Percentiles rank a stretch among this genome's conserved stretches.
Conservation (phyloP, 2,888 invertebrate genomes). For the Eudasyphora cyanicolor region DNA sequence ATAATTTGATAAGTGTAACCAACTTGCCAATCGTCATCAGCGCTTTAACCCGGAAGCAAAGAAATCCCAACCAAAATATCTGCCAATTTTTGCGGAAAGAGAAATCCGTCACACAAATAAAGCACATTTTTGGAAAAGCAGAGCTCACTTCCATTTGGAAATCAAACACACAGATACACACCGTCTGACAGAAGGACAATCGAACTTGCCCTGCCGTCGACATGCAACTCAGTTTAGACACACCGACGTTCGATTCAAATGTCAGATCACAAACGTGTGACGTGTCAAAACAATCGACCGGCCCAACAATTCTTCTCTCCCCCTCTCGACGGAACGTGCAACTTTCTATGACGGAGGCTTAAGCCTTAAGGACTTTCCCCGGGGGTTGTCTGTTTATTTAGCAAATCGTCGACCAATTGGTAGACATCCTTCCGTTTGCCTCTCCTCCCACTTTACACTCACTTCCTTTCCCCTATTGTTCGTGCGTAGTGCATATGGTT, state of each 20-base stretch:
- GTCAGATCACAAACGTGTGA: background rate
- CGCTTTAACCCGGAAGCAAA: slow-evolving; percentile 9
- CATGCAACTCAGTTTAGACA: background rate
- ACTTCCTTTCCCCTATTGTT: background rate
- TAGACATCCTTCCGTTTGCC: slow-evolving; percentile 5
- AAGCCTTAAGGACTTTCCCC: background rate
- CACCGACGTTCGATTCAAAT: slow-evolving; percentile 7
- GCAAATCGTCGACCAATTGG: slow-evolving; percentile 26
- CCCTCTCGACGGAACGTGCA: background rate
- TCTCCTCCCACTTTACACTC: background rate
- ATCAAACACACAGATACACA: background rate
- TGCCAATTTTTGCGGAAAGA: slow-evolving; percentile 14
- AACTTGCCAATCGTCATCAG: slow-evolving; percentile 38
- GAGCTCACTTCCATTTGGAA: slow-evolving; percentile 14
- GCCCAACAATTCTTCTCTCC: slow-evolving; percentile 4
- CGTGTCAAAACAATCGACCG: slow-evolving; percentile 20
- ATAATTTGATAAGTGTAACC: slow-evolving; percentile 38
- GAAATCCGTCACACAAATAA: background rate
- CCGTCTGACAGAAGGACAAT: background rate
- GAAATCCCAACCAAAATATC: background rate
- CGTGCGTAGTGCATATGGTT: background rate
- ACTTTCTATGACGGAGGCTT: background rate
- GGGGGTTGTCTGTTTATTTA: slow-evolving; percentile 34
- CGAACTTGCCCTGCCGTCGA: background rate
- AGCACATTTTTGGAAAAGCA: slow-evolving; percentile 5